These are phyloP conservation scores for Zeus faber DNA, from an alignment of 2,113 vertebrate species.

Conservation along the genomic window DNA sequence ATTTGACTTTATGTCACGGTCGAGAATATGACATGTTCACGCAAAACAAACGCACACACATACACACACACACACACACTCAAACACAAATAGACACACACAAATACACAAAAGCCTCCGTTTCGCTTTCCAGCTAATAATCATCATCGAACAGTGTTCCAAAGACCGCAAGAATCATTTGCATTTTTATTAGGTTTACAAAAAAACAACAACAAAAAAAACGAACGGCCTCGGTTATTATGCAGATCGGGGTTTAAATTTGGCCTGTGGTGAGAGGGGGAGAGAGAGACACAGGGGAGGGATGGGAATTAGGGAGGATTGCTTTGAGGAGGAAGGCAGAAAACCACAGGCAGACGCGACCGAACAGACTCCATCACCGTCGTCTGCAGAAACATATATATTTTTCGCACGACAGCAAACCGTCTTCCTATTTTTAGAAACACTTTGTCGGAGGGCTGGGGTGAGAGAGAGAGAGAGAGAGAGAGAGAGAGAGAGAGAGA, in stretches of 20 bases:
- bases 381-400: background rate
- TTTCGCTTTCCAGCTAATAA: too few relatives aligned
- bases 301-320: background rate
- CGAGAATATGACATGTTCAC: background rate
- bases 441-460: background rate
- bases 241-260: background rate
- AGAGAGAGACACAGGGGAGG: background rate
- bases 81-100: background rate
- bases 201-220: background rate
- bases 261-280: background rate
- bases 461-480: background rate
- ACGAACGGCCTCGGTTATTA: background rate
- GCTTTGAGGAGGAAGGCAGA: background rate
- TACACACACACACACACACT: constrained; percentile 1
- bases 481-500: background rate
- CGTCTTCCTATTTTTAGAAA: background rate
- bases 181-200: background rate
- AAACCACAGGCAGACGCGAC: background rate
- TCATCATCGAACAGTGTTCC: background rate
- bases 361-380: background rate
- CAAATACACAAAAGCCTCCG: background rate
- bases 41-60: background rate
- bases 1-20: background rate
- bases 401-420: background rate
- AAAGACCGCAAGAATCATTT: background rate